Conservation (phyloP, 2,888 invertebrate species). For the Lissocephala sabroskyi region DNA sequence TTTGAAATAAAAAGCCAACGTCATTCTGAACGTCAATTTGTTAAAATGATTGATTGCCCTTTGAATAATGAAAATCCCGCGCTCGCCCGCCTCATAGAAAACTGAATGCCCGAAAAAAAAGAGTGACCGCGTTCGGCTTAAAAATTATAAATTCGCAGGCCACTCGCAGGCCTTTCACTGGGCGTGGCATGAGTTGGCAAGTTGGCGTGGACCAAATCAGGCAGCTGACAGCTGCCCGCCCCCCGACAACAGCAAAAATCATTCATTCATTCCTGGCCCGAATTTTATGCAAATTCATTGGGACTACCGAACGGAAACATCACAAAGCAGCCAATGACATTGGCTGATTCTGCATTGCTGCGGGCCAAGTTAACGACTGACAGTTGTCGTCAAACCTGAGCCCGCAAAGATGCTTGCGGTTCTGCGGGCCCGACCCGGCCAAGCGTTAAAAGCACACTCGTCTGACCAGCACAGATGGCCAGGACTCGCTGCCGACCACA, state of each 20-base stretch:
- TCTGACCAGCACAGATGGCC: slow-evolving; percentile 2
- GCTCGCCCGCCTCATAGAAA: slow-evolving; percentile 40
- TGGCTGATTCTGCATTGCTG: too few species aligned
- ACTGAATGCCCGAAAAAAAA: slow-evolving; percentile 33
- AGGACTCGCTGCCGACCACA: slow-evolving; percentile 36
- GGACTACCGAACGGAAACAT: slow-evolving; percentile 21
- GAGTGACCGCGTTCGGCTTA: slow-evolving; percentile 3
- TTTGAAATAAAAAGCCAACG: slow-evolving; percentile 40
- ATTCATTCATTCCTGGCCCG: not conserved
- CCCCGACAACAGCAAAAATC: too few species aligned
- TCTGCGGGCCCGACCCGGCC: not conserved
- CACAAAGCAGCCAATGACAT: not conserved
- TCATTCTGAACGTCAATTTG: slow-evolving; percentile 62
- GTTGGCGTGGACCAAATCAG: slow-evolving; percentile 2
- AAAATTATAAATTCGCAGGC: slow-evolving; percentile 22
- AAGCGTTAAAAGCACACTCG: slow-evolving; percentile 31
- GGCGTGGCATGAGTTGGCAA: not conserved
- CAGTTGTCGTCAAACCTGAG: slow-evolving; percentile 33
- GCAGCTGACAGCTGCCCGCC: slow-evolving; percentile 34
- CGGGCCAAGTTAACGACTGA: slow-evolving; percentile 20
- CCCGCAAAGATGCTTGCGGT: slow-evolving; percentile 32
- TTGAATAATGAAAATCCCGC: slow-evolving; percentile 59
- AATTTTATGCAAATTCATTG: slow-evolving; percentile 56
- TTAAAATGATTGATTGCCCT: slow-evolving; percentile 64
- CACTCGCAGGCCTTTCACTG: too few species aligned